These are phyloP conservation scores for Ceraclea dissimilis DNA, from an alignment of 2,888 invertebrate species.

Conservation along the genomic window DNA sequence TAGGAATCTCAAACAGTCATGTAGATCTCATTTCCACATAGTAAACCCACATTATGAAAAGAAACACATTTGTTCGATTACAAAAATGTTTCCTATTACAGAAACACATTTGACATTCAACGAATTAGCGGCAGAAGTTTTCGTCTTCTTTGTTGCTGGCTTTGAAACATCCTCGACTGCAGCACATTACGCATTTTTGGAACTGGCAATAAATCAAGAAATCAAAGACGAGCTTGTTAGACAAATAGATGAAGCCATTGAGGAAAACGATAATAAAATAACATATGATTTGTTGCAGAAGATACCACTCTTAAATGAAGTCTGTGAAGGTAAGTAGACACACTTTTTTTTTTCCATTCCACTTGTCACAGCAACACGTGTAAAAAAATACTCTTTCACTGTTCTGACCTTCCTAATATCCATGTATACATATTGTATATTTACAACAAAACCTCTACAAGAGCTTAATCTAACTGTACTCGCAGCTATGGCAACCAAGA, in stretches of 20 bases:
- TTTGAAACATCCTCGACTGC: conserved; percentile 47
- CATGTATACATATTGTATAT: not conserved
- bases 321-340: conserved; percentile 38
- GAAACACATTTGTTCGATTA: too few relatives aligned
- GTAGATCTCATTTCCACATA: too few relatives aligned
- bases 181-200: conserved; percentile 41
- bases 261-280: conserved; percentile 34
- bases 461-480: too few relatives aligned
- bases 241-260: conserved; percentile 36
- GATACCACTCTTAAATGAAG: conserved; percentile 42
- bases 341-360: not conserved
- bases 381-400: too few relatives aligned
- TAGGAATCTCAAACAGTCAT: too few relatives aligned
- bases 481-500: too few relatives aligned
- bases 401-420: not conserved
- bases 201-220: conserved; percentile 40
- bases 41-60: too few relatives aligned
- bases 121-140: conserved; percentile 35
- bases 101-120: too few relatives aligned
- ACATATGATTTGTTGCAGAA: conserved; percentile 41
- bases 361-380: too few relatives aligned
- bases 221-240: conserved; percentile 37
- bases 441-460: too few relatives aligned
- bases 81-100: too few relatives aligned
- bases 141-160: conserved; percentile 47